Conservation (phyloP, 2,113 vertebrate genomes). For the Proteles cristata region DNA sequence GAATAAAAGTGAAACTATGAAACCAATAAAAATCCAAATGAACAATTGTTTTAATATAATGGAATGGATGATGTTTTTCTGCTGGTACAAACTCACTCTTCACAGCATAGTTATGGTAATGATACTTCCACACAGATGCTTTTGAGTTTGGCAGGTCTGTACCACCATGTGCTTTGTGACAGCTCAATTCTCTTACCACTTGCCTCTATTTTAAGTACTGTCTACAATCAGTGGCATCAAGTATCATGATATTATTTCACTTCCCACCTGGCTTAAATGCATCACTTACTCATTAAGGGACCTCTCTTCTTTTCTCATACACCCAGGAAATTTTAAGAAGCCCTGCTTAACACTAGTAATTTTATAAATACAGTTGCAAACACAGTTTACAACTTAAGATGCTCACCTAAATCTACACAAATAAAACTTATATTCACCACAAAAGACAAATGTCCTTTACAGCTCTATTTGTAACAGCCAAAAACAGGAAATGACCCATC, state of each 20-base stretch:
- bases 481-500: background rate
- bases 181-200: background rate
- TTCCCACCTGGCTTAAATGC: background rate
- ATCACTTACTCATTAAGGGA: background rate
- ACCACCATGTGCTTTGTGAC: background rate
- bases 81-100: background rate
- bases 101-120: background rate
- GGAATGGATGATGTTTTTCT: constrained; percentile 20
- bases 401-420: background rate
- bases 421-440: background rate
- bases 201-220: background rate
- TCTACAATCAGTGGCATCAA: background rate
- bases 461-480: background rate
- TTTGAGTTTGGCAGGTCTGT: background rate
- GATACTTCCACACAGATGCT: background rate
- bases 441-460: background rate
- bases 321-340: background rate
- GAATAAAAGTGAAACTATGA: constrained; percentile 52
- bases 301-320: background rate
- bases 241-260: background rate
- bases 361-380: background rate
- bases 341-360: background rate
- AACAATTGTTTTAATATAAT: constrained; percentile 51
- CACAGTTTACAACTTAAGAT: background rate
- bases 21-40: constrained; percentile 46